Base-by-base conservation (phyloP, 1,140 invertebrate species). In the Drosophila albomicans region DNA sequence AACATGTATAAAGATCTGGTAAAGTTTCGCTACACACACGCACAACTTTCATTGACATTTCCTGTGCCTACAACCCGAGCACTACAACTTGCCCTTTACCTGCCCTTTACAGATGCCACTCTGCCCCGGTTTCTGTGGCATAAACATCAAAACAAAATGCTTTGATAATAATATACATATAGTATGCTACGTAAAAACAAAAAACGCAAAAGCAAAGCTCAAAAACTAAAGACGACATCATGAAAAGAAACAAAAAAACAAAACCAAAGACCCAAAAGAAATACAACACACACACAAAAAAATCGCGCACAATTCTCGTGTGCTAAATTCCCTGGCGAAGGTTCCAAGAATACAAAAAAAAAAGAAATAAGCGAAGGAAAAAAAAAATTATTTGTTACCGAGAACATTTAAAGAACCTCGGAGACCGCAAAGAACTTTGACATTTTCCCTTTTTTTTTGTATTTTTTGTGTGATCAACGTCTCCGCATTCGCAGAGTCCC, bases 361-460 rank as follows among this genome's bases (percentile, higher is more conserved):
- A 20, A 52, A 51, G 41, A 72, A 54, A 51, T 46, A 52, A 58
- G 43, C 20, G 45, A 4, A 13, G 38, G 38, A 51, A 35, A 71
- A 46, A 65, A 76, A 65, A 76, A 52, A 76, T 65, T 65, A 58
- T 72, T 79, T 82, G 79, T 87, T 82, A 80, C 67, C 65, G 43
- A 75, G 85, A 89, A 90, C 85, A 88, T 88, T 88, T 90, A 81
- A 89, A 81, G 85, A 89, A 88, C 85, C 81, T 88, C 85, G 78
- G 75, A 89, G 85, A 90, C 81, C 81, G 81, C 78, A 79, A 76
- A 89, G 78, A 81, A 81, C 85, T 90, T 89, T 89, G 85, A 89
- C 85, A 89, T 89, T 89, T 90, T 85, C 72, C 78, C 79, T 81
- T 81, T 16, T 89, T 32, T 38, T 38, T 81, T 81, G 4, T 25